These are phyloP conservation scores for Crambe crambe DNA, from an alignment of 37 sponge, comb jelly and placozoan genomes.

Conservation along the genomic window DNA sequence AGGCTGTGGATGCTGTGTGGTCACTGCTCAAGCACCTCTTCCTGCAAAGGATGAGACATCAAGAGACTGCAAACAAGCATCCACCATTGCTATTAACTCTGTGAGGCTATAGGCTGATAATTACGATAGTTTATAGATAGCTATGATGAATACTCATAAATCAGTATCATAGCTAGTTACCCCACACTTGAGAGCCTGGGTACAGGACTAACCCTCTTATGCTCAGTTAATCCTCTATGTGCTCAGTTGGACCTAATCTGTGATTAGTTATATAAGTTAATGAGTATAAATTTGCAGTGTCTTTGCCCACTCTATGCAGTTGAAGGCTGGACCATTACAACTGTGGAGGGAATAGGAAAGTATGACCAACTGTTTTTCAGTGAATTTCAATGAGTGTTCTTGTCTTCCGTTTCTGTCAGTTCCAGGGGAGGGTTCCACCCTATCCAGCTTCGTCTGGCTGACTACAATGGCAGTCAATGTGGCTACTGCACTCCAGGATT, in stretches of 20 bases:
- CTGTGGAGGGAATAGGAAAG: constrained; percentile 82
- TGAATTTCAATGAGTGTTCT: too few species aligned
- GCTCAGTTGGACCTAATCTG: too few species aligned
- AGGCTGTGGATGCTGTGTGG: constrained; percentile 82
- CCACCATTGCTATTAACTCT: constrained; percentile 68
- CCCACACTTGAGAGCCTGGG: too few species aligned
- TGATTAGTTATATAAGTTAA: too few species aligned
- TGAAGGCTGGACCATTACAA: constrained; percentile 76
- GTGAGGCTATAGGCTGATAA: too few species aligned
- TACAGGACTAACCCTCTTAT: too few species aligned
- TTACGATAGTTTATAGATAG: too few species aligned
- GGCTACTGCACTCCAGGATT: constrained; percentile 76
- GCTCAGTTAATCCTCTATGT: too few species aligned
- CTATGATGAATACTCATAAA: too few species aligned
- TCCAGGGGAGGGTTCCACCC: constrained; percentile 28
- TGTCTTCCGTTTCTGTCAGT: background rate
- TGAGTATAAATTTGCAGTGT: too few species aligned
- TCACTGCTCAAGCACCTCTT: constrained; percentile 15
- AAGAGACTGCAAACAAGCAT: background rate
- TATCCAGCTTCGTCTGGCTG: constrained; percentile 36
- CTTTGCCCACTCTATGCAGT: constrained; percentile 76
- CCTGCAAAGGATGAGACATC: background rate
- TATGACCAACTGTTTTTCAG: too few species aligned
- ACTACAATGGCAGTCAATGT: constrained; percentile 67
- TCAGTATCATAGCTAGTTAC: too few species aligned